Base-by-base conservation (phyloP, 2,113 vertebrate genomes). In the Rutilus rutilus region DNA sequence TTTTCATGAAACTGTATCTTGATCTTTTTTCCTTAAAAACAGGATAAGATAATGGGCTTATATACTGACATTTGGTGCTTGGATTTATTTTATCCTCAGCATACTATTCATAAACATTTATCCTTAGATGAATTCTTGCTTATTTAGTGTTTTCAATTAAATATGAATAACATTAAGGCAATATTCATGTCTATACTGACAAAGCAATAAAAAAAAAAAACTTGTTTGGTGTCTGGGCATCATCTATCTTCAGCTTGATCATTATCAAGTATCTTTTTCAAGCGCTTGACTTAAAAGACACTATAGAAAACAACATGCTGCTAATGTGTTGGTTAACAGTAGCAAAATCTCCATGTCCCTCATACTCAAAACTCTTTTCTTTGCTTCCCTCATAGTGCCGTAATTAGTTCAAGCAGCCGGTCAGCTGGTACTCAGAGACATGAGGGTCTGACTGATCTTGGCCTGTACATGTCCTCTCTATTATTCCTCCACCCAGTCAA, bases 401-500 rank as follows among this genome's bases (percentile, higher is more conserved):
- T 82, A 75, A 57, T 83, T 25, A 78, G 60, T 83, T 81, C 54
- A 86, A 85, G 79, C 88, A 88, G 84, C 86, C 73, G 87, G 73
- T 84, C 87, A 89, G 88, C 82, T 89, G 82, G 23, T 21, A 73
- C 78, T 76, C n/a, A 50, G 80, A 82, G 73, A 85, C 84, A 90
- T 91, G 88, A 86, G 91, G 91, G 89, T 93, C 94, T 94, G 92
- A 87, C 77, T 85, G 85, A 88, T 88, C 60, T 65, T 67, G 60
- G 82, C 78, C 82, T 81, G 83, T 85, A 82, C 86, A 84, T 69
- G 80, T 75, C 86, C 83, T 71, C 59, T 81, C 76, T 77, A 59
- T 88, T 88, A 84, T 86, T 84, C 65, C 54, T 71, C 52, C 73
- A 87, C 65, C 23, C 25, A 85, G 85, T 83, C 85, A 87, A 89